Percentiles rank a stretch among this genome's conserved stretches.
phyloP scores from a whole-genome alignment of 2,113 vertebrate species.

The Nipponia nippon region DNA sequence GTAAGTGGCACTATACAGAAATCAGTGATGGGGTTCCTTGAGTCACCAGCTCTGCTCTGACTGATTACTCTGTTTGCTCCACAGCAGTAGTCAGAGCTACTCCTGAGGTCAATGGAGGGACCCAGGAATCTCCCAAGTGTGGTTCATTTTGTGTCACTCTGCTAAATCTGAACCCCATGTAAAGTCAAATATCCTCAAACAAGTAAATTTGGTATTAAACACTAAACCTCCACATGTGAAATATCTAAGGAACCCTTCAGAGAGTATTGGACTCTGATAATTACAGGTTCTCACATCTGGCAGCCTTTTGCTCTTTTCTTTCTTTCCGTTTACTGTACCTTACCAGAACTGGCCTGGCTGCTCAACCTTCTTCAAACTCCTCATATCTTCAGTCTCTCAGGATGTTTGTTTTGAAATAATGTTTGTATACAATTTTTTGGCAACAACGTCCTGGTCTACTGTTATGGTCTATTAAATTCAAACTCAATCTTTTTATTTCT shows the following conservation, averaged over 20 bases:
- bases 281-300: too few species aligned
- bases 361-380: not conserved
- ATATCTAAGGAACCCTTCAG: not conserved
- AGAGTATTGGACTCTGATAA: not conserved
- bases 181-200: not conserved
- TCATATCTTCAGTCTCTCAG: not conserved
- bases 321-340: not conserved
- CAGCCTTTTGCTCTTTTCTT: not conserved
- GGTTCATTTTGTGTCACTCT: not conserved
- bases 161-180: not conserved
- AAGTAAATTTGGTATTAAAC: not conserved
- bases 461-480: not conserved
- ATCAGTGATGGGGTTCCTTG: not conserved
- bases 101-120: not conserved
- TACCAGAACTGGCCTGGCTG: not conserved
- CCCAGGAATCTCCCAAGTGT: not conserved
- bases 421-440: not conserved
- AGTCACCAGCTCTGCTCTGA: not conserved
- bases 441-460: accelerated
- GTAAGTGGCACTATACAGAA: not conserved
- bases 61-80: not conserved
- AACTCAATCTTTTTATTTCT: not conserved
- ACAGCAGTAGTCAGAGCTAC: not conserved
- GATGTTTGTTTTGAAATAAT: not conserved
- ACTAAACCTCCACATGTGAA: accelerated